Base-by-base conservation (phyloP, 92 coral and sea anemone genomes). In the Epizoanthus ramosus region DNA sequence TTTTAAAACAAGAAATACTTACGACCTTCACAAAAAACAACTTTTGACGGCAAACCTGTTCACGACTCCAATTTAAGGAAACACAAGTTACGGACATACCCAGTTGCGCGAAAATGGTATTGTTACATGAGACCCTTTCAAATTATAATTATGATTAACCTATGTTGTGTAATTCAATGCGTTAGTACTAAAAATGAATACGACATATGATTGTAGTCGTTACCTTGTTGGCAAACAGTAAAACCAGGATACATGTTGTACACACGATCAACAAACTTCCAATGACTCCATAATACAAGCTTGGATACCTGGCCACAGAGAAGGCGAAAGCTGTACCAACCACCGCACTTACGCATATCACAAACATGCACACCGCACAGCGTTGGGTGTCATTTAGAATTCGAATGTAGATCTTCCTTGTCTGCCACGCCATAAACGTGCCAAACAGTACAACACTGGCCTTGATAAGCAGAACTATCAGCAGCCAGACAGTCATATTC, bases 381-480 rank as follows among this genome's bases (percentile, higher is more conserved):
- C 92, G 90, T 16, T 90, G 99, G 6, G 98, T 95, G 85, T 97
- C 99, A 59, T 94, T 87, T 13, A 97, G 87, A 4, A 92, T 79
- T 3, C 93, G 92, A 57, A 95, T 94, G 91, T 85, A 97, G 52
- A 97, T 84, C 35, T 90, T 86, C 18, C 99, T 89, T 5, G 95
- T 91, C 79, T 94, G 98, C 98, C 99, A 92, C n/a, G 99, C 95
- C 80, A 97, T 91, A 60, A 92, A 94, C 6, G 87, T 90, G 0
- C 99, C 99, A 63, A 64, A 89, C 19, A 92, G 33, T 58, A 90
- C 85, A 68, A 94, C 56, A 21, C 90, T 16, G 54, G 73, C 88
- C 83, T 97, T 97, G 86, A 87, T 33, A 2, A 87, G 33, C 0
- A 97, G 89, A 39, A 97, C 85, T 73, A 92, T 71, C 2, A 88